phyloP scores from a whole-genome alignment of 2,113 vertebrate genomes.

The Epinephelus lanceolatus region DNA sequence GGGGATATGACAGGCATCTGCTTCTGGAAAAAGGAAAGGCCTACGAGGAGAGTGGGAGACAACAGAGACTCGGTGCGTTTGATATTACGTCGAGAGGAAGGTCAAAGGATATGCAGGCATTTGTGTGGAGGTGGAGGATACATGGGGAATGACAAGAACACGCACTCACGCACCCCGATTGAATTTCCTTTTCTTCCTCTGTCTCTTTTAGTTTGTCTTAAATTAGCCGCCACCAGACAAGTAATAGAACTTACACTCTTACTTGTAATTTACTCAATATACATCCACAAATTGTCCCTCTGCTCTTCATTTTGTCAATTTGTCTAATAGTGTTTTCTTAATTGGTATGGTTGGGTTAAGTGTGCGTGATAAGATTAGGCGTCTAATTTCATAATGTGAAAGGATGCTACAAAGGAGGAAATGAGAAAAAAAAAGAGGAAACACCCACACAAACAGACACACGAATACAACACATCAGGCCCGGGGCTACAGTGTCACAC shows the following conservation, averaged over 20 bases:
- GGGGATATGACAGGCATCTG: constrained; percentile 48
- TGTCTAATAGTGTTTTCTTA: constrained; percentile 33
- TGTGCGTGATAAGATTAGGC: constrained; percentile 27
- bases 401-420: constrained; percentile 26
- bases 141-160: constrained; percentile 20
- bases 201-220: not conserved
- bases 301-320: constrained; percentile 48
- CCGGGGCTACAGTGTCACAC: constrained; percentile 26
- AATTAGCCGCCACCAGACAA: constrained; percentile 12
- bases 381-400: constrained; percentile 35
- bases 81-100: constrained; percentile 51
- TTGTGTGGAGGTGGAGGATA: not conserved
- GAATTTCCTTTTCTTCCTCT: not conserved
- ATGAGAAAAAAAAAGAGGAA: constrained; percentile 9
- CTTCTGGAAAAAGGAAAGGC: constrained; percentile 26
- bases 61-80: constrained; percentile 44
- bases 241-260: not conserved
- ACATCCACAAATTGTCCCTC: constrained; percentile 32
- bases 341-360: constrained; percentile 20
- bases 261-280: constrained; percentile 7
- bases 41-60: constrained; percentile 8
- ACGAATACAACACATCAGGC: constrained; percentile 15
- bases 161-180: not conserved
- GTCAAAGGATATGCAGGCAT: constrained; percentile 54
- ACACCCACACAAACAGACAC: constrained; percentile 5